Conservation (phyloP, 2,797 vertebrate genomes). For the Thamnophis elegans region DNA sequence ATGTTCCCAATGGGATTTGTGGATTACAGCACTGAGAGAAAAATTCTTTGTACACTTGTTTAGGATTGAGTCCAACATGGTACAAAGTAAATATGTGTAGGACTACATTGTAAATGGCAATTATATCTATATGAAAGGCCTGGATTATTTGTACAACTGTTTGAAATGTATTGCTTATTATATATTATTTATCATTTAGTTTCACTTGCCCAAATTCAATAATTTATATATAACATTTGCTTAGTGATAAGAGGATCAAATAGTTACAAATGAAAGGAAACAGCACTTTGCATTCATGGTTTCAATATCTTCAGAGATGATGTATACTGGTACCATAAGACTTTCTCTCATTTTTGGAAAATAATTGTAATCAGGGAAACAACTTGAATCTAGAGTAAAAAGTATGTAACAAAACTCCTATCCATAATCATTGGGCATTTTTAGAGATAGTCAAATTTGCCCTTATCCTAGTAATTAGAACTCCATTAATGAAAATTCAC, state of each 20-base stretch:
- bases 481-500: background rate
- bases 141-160: background rate
- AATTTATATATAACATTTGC: background rate
- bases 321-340: background rate
- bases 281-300: slow-evolving; percentile 24
- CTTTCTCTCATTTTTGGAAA: slow-evolving; percentile 6
- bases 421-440: slow-evolving; percentile 6
- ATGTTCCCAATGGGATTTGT: background rate
- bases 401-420: slow-evolving; percentile 24
- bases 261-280: background rate
- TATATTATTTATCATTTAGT: background rate
- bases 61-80: background rate
- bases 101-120: background rate
- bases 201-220: slow-evolving; percentile 3
- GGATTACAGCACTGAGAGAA: background rate
- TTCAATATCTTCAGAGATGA: slow-evolving; percentile 22
- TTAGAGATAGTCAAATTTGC: background rate
- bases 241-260: slow-evolving; percentile 11
- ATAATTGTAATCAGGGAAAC: background rate
- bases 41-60: background rate
- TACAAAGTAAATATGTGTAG: background rate
- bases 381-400: slow-evolving; percentile 38
- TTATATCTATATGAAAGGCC: slow-evolving; percentile 19
- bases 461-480: background rate
- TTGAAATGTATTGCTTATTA: background rate